These are phyloP conservation scores for Odontocolon sp. DNA, from an alignment of 2,888 invertebrate species.

Conservation along the genomic window DNA sequence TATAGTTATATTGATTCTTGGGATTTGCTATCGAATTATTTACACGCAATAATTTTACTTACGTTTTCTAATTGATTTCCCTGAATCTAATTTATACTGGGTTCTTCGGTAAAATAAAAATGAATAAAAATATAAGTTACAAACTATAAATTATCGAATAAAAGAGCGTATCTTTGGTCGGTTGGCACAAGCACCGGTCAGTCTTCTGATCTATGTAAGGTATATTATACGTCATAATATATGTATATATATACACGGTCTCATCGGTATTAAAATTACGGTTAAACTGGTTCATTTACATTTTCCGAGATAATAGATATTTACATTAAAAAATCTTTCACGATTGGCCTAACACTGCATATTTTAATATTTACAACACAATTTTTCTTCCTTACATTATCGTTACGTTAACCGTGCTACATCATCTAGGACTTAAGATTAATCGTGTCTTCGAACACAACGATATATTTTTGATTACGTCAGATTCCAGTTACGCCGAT, in stretches of 20 bases:
- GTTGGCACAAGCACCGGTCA: conserved; percentile 79
- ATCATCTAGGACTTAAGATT: conserved; percentile 22
- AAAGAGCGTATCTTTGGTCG: conserved; percentile 76
- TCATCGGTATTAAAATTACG: conserved; percentile 60
- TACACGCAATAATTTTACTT: background rate
- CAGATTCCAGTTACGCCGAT: conserved; percentile 34
- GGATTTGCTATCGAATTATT: background rate
- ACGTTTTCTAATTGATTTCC: no score
- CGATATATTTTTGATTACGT: conserved; percentile 54
- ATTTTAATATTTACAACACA: conserved; percentile 47
- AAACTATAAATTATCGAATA: conserved; percentile 46
- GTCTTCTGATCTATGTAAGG: conserved; percentile 78
- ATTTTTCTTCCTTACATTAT: background rate
- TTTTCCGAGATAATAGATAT: conserved; percentile 41
- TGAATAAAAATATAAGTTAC: conserved; percentile 60
- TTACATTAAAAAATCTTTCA: conserved; percentile 51
- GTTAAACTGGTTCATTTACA: conserved; percentile 67
- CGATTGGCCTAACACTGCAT: background rate
- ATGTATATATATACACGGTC: conserved; percentile 55
- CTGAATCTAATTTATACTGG: conserved; percentile 9
- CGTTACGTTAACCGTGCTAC: conserved; percentile 3
- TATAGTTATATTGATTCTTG: background rate
- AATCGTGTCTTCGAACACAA: conserved; percentile 10
- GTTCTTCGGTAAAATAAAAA: conserved; percentile 52
- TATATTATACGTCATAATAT: conserved; percentile 55